A percentile compares a stretch with the other conserved stretches of the same genome.
Evolutionary conservation across 2,888 invertebrate species (phyloP).

Genomic region (Cheilosia vernalis): DNA sequence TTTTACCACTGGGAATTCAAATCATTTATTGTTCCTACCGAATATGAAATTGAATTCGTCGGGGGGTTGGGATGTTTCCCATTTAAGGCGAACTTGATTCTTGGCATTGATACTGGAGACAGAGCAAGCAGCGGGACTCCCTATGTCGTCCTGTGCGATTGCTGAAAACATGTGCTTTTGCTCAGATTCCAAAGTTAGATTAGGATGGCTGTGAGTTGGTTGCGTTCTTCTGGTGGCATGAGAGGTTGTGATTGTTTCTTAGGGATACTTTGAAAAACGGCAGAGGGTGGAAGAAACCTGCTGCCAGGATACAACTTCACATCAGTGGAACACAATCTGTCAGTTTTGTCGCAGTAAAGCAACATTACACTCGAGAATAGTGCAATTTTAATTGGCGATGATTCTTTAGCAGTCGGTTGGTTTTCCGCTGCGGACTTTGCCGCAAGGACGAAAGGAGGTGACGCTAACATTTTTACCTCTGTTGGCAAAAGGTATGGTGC

Average conservation of each 20-base stretch:
- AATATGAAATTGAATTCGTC: constrained; percentile 52
- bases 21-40: constrained; percentile 34
- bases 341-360: constrained; percentile 35
- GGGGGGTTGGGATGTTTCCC: constrained; percentile 5
- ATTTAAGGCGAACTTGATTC: constrained; percentile 41
- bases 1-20: constrained; percentile 11
- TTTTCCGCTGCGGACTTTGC: constrained; percentile 13
- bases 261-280: not conserved
- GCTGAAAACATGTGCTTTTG: constrained; percentile 21
- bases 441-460: constrained; percentile 30
- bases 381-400: constrained; percentile 36
- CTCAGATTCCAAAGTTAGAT: constrained; percentile 3
- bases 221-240: not conserved
- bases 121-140: constrained; percentile 6
- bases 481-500: no score
- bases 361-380: constrained; percentile 31
- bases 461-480: no score
- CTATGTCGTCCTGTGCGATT: not conserved
- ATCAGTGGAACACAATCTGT: constrained; percentile 33
- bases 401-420: not conserved
- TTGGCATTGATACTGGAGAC: constrained; percentile 30
- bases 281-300: not conserved
- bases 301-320: constrained; percentile 9
- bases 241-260: no score
- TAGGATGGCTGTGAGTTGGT: not conserved